Evolutionary conservation across 2,888 invertebrate genomes (phyloP).

Genomic region (Athalia circularis): DNA sequence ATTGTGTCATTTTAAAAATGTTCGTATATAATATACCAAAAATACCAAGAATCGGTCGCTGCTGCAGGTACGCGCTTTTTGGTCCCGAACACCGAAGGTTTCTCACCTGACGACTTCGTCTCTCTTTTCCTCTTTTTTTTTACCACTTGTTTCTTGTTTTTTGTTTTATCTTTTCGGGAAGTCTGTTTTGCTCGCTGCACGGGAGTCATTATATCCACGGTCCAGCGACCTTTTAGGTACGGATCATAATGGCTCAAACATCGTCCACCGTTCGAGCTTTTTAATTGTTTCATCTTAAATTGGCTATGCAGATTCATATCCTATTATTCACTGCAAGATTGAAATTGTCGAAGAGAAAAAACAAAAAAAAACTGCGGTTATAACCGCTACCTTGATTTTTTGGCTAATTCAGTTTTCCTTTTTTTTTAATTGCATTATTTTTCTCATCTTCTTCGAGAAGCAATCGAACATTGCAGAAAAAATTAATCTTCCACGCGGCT

Average conservation of each 20-base stretch:
- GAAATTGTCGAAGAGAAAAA: too few species aligned
- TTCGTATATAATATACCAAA: too few species aligned
- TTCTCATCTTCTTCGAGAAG: too few species aligned
- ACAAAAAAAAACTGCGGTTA: too few species aligned
- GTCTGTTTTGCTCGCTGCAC: constrained; percentile 11
- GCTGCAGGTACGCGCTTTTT: too few species aligned
- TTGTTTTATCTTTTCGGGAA: not conserved
- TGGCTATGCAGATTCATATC: not conserved
- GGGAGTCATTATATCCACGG: constrained; percentile 40
- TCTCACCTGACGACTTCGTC: constrained; percentile 18
- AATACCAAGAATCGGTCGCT: too few species aligned
- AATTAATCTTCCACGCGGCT: too few species aligned
- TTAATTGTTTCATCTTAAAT: constrained; percentile 35
- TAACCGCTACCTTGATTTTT: too few species aligned
- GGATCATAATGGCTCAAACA: constrained; percentile 28
- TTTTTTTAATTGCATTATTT: too few species aligned
- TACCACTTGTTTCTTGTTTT: not conserved
- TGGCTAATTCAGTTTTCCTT: too few species aligned
- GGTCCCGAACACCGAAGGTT: not conserved
- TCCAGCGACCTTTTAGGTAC: constrained; percentile 33
- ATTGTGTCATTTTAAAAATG: constrained; percentile 19
- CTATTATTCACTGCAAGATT: not conserved
- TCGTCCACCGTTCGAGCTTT: constrained; percentile 10
- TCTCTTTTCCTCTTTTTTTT: constrained; percentile 12
- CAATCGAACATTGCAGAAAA: too few species aligned